phyloP scores from a whole-genome alignment of 1,140 invertebrate genomes.

The Radopholus similis region DNA sequence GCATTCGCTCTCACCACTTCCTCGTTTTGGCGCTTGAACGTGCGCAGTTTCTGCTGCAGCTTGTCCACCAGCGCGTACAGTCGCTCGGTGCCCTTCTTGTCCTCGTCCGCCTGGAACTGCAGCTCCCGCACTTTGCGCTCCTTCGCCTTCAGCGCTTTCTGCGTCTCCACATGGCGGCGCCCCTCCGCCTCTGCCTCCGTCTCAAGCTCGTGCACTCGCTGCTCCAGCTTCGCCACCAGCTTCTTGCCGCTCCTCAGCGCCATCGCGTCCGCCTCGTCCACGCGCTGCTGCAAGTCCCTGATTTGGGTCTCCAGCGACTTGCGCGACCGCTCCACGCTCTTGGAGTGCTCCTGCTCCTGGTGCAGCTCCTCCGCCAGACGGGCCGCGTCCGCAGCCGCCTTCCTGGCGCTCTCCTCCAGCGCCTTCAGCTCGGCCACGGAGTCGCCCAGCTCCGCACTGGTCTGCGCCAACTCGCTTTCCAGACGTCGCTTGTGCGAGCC shows the following conservation, averaged over 20 bases:
- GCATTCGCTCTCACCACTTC: conserved; percentile 71
- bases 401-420: conserved; percentile 54
- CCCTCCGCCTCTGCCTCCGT: conserved; percentile 64
- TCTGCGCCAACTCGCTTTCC: conserved; percentile 85
- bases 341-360: conserved; percentile 95
- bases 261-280: conserved; percentile 91
- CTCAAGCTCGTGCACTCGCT: conserved; percentile 61
- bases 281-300: conserved; percentile 86
- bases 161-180: conserved; percentile 64
- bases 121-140: conserved; percentile 61
- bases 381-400: conserved; percentile 85
- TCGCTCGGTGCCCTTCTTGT: conserved; percentile 58
- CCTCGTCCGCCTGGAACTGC: conserved; percentile 60
- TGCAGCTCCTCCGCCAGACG: conserved; percentile 93
- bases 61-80: conserved; percentile 89
- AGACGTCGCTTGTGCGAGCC: conserved; percentile 95
- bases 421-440: conserved; percentile 77
- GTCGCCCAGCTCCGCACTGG: conserved; percentile 90
- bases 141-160: conserved; percentile 64
- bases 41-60: conserved; percentile 98
- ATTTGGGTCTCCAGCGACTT: conserved; percentile 71
- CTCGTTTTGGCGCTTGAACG: conserved; percentile 98
- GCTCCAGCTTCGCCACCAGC: conserved; percentile 48
- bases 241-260: conserved; percentile 91
- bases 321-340: conserved; percentile 91